Conservation (phyloP, 2,888 invertebrate genomes). For the Morpho achilles region DNA sequence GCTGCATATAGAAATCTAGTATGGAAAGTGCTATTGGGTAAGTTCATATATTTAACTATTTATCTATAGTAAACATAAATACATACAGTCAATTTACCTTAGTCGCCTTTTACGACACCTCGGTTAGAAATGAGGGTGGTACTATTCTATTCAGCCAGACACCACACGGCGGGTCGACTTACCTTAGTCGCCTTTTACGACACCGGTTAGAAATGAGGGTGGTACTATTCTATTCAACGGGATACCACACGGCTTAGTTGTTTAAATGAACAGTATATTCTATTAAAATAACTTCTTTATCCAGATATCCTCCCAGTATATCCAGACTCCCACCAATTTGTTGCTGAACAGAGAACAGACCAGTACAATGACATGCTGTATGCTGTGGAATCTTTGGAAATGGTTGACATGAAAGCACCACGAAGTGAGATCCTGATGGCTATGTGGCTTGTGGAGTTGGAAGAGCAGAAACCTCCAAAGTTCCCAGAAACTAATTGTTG, state of each 20-base stretch:
- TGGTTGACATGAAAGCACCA: conserved; percentile 81
- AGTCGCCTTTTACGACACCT: no score
- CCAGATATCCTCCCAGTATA: conserved; percentile 88
- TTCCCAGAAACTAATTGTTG: conserved; percentile 57
- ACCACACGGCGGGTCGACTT: no score
- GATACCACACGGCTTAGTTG: no score
- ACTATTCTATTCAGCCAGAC: no score
- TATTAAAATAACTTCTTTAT: conserved; percentile 21
- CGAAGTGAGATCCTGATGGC: conserved; percentile 84
- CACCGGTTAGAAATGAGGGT: no score
- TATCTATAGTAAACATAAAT: no score
- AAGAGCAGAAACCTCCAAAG: conserved; percentile 63
- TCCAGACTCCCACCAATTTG: conserved; percentile 86
- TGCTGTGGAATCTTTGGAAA: conserved; percentile 83
- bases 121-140: no score
- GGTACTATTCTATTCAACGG: no score
- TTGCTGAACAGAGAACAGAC: conserved; percentile 84
- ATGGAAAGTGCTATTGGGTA: conserved; percentile 92
- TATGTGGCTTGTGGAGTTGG: conserved; percentile 90
- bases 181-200: no score
- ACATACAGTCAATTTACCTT: no score
- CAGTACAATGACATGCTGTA: conserved; percentile 87
- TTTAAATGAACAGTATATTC: no score
- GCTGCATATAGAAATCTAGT: conserved; percentile 87
- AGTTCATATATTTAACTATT: conserved; percentile 16